These are phyloP conservation scores for Squalus acanthias DNA, from an alignment of 2,797 vertebrate species.

Conservation along the genomic window DNA sequence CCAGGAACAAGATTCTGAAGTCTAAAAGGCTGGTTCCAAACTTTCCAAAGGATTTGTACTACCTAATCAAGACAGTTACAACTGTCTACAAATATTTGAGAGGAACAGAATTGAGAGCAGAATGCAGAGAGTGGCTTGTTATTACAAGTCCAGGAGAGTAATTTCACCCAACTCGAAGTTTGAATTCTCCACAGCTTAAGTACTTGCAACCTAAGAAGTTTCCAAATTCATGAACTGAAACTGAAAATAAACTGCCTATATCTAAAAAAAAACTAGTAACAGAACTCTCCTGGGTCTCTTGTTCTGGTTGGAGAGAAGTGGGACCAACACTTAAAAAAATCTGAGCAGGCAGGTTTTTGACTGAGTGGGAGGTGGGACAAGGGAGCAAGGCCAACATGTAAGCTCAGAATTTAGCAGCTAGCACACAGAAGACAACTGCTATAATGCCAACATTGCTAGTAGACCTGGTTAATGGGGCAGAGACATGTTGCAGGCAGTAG, in stretches of 20 bases:
- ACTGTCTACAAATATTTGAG: constrained; percentile 93
- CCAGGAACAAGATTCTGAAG: constrained; percentile 97
- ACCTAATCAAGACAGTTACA: constrained; percentile 97
- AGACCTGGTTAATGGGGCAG: no score
- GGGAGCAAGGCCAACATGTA: neutral
- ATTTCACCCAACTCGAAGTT: constrained; percentile 98
- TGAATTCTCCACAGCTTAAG: constrained; percentile 92
- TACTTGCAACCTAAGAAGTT: constrained; percentile 83
- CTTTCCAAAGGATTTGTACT: constrained; percentile 97
- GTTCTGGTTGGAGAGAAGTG: neutral
- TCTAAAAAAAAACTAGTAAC: constrained; percentile 35
- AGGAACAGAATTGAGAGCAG: constrained; percentile 93
- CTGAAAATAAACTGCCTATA: constrained; percentile 67
- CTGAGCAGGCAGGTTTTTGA: neutral
- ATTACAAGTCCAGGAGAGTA: constrained; percentile 95
- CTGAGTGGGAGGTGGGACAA: neutral
- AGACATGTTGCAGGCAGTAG: no score
- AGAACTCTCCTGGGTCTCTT: neutral
- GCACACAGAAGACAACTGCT: neutral
- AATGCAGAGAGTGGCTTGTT: constrained; percentile 92
- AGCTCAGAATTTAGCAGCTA: neutral
- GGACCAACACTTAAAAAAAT: neutral
- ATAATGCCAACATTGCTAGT: neutral
- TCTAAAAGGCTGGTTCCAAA: no score
- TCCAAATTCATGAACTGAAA: constrained; percentile 53